These are phyloP conservation scores for Gryllus longicercus DNA, from an alignment of 2,888 invertebrate genomes.

Conservation along the genomic window DNA sequence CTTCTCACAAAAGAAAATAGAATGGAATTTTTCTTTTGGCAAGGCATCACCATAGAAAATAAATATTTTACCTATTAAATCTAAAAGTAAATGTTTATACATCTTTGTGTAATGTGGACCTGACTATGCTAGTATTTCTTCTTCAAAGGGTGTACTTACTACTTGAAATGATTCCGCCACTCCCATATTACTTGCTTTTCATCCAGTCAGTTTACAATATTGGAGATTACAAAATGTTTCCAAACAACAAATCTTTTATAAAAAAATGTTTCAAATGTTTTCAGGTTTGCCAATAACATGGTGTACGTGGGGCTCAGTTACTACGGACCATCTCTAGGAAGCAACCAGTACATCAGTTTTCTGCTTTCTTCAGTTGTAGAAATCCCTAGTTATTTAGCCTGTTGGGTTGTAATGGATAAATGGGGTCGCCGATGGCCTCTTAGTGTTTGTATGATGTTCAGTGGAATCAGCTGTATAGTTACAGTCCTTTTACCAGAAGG, in stretches of 20 bases:
- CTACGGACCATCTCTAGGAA: conserved; percentile 84
- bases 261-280: neutral
- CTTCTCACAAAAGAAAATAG: neutral
- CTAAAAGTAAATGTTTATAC: too few relatives aligned
- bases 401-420: conserved; percentile 85
- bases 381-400: conserved; percentile 81
- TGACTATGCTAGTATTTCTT: too few relatives aligned
- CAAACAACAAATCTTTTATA: neutral
- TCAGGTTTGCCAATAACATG: conserved; percentile 82
- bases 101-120: too few relatives aligned
- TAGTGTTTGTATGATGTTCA: conserved; percentile 70
- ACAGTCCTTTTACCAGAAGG: conserved; percentile 79
- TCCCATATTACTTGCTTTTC: too few relatives aligned
- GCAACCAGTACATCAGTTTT: conserved; percentile 84
- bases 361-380: conserved; percentile 82
- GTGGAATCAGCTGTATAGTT: conserved; percentile 78
- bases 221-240: neutral
- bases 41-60: neutral
- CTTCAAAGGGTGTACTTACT: too few relatives aligned
- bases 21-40: neutral
- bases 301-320: conserved; percentile 90
- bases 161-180: too few relatives aligned
- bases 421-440: conserved; percentile 87
- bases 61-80: neutral
- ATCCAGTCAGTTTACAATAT: too few relatives aligned